Evolutionary conservation across 1,140 invertebrate species (phyloP), one percentile per base, ranked within the genome.

Genomic region (Neodiprion lecontei): DNA sequence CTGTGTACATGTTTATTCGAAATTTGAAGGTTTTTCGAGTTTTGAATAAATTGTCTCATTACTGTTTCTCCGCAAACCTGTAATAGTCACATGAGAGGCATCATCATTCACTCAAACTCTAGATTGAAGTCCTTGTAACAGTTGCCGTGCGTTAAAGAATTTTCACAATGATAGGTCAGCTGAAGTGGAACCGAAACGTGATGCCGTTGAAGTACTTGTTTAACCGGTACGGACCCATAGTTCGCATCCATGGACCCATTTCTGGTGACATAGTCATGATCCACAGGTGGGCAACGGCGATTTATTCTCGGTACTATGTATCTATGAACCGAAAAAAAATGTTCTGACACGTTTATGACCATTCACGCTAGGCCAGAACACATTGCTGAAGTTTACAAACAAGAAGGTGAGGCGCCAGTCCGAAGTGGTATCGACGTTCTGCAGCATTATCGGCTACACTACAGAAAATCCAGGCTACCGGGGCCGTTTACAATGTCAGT

Each of bases 161-260:
- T 68, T 14, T 23, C 48, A 10, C n/a, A 47, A 40, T 40, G 0
- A 50, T 69, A 90, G 90, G 89, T 53, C 79, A 83, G 48, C 74
- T 90, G 17, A 82, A 78, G 11, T 88, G 85, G 86, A 84, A 82
- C 74, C 77, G 81, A 67, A 87, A 88, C 9, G 69, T 89, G 4
- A 87, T 82, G 9, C 88, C 88, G 10, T 79, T 91, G 5, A 89
- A 88, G 1, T 89, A 86, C 70, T 80, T 92, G 1, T 91, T 92
- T 74, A 89, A 92, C 70, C 87, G 91, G 77, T 92, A 92, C 74
- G 92, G 92, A 2, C 91, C 91, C 0, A 88, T 93, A 9, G 92
- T 92, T 7, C 86, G 91, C 69, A 86, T 92, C 21, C 89, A 91
- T 12, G 91, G 91, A 48, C 90, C 91, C 0, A 85, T 92, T 49